Evolutionary conservation across 2,888 invertebrate genomes (phyloP), one percentile per base, ranked within the genome.

Genomic region (Alsophila aescularia): DNA sequence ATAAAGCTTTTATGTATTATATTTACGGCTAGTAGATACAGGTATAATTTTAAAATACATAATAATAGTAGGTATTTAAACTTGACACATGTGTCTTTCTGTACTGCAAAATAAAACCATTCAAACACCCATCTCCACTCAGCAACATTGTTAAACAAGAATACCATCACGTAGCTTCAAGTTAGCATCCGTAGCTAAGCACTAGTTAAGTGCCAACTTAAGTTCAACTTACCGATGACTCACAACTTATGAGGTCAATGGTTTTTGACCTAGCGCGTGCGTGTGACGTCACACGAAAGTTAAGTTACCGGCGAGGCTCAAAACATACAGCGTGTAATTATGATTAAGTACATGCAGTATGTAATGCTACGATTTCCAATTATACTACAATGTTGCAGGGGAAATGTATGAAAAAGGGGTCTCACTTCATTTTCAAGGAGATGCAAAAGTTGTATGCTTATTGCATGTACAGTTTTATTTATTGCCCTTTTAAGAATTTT

Each of bases 201-300:
- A 39, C 15, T 10, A 35, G 40, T 29, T 35, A 40, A 40, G 48
- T 40, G 48, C 21, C 14, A 34, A 34, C 40, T 41, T 48, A 9
- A 39, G 32, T 47, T 32, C 14, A 32, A 48, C 39, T 39, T 34
- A 14, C 39, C 18, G 12, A 81, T 72, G 49, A 41, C 24, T 49
- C 49, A 49, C 10, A 29, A 47, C 45, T 24, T 9, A 18, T 82
- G 64, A 58, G 82, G 81, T 84, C 84, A 81, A 75, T 71, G 76
- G 64, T 73, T 69, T 66, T 54, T 69, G 74, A 77, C 77, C 78
- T 67, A 68, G 70, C 72, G 69, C 70, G 69, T 55, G 72, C 67
- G 67, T 4, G 10, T 8, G 67, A 52, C 60, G 57, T 66, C 62
- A 64, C 64, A 45, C 44, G 39, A 9, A 24, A 34, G 16, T 14